Conservation (phyloP, 2,888 invertebrate species). For the Synergus itoensis region DNA sequence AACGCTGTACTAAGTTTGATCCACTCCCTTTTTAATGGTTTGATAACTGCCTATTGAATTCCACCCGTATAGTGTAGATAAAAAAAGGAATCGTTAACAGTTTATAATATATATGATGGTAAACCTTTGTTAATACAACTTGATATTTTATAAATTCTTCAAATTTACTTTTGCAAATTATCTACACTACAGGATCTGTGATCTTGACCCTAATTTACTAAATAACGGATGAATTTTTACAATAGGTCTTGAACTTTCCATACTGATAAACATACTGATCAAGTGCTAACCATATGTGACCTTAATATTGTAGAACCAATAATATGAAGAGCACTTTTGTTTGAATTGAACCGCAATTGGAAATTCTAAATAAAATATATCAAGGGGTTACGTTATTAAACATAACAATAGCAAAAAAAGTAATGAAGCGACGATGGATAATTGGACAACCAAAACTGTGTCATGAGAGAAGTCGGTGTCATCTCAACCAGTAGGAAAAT, state of each 20-base stretch:
- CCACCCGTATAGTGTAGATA: neutral
- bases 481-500: neutral
- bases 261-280: neutral
- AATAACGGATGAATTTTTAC: neutral
- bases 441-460: neutral
- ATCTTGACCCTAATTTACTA: slow-evolving; percentile 23
- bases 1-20: neutral
- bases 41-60: neutral
- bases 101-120: neutral
- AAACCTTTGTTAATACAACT: no score
- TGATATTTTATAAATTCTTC: no score
- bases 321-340: slow-evolving; percentile 6
- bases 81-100: neutral
- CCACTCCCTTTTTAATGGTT: neutral
- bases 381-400: neutral
- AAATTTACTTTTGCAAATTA: no score
- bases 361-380: neutral
- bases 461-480: neutral
- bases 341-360: neutral
- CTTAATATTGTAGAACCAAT: slow-evolving; percentile 1
- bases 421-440: neutral
- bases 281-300: slow-evolving; percentile 34
- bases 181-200: no score
- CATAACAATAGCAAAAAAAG: neutral
- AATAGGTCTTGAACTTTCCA: neutral